Conservation (phyloP, 2,888 invertebrate genomes). For the Yponomeuta sedellus region DNA sequence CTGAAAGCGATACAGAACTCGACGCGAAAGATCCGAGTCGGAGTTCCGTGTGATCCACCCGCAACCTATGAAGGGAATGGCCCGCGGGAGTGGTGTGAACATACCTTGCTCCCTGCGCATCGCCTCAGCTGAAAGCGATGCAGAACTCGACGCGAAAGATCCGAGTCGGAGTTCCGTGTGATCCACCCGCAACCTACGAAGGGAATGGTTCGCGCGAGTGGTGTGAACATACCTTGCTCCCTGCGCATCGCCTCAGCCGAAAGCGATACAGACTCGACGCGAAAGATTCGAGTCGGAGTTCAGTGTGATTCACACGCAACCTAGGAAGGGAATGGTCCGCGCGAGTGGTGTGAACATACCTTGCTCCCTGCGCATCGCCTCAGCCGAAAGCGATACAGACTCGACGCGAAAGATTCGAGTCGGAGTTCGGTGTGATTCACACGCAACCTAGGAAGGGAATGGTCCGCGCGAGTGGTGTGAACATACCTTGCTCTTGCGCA, state of each 20-base stretch:
- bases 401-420: no score
- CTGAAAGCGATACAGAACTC: no score
- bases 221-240: background rate
- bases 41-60: background rate
- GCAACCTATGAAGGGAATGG: background rate
- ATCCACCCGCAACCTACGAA: background rate
- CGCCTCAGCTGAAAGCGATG: no score
- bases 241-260: constrained; percentile 37
- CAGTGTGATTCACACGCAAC: background rate
- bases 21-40: no score
- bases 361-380: constrained; percentile 37
- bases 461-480: no score
- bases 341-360: background rate
- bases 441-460: background rate
- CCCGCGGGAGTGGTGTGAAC: background rate
- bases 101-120: background rate
- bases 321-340: background rate
- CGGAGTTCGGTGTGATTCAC: no score
- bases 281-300: no score
- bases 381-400: background rate
- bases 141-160: background rate
- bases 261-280: background rate
- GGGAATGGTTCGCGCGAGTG: background rate
- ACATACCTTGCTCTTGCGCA: no score
- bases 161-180: no score